Evolutionary conservation across 2,888 invertebrate species (phyloP).

Genomic region (Agrilus cyanescens): DNA sequence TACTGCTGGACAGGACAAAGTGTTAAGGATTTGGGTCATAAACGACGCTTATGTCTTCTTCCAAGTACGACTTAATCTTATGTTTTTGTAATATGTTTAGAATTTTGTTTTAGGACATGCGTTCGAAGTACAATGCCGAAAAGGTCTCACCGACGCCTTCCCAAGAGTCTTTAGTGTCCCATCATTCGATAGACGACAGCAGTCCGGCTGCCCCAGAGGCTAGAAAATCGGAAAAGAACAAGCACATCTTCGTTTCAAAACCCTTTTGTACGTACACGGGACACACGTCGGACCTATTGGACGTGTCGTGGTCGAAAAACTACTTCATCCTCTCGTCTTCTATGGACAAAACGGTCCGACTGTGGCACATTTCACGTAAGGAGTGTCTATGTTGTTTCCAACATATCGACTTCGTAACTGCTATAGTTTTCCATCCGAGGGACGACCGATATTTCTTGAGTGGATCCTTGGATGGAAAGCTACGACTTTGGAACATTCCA

Average conservation of each 20-base stretch:
- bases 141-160: constrained; percentile 89
- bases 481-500: constrained; percentile 98
- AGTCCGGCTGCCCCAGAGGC: constrained; percentile 45
- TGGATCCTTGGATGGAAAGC: constrained; percentile 93
- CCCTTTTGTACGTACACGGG: constrained; percentile 91
- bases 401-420: constrained; percentile 98
- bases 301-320: constrained; percentile 98
- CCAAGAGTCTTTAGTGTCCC: constrained; percentile 79
- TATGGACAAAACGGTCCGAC: constrained; percentile 94
- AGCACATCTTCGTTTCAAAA: constrained; percentile 69
- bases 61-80: constrained; percentile 6
- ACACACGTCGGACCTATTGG: constrained; percentile 91
- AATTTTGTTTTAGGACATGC: constrained; percentile 60
- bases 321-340: constrained; percentile 95
- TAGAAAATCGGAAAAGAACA: constrained; percentile 48
- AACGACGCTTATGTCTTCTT: constrained; percentile 71
- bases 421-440: constrained; percentile 94
- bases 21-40: constrained; percentile 90
- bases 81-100: constrained; percentile 1
- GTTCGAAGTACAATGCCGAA: constrained; percentile 87
- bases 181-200: constrained; percentile 54
- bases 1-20: constrained; percentile 93
- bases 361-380: constrained; percentile 95
- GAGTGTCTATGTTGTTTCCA: constrained; percentile 98
- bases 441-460: constrained; percentile 88